These are phyloP conservation scores for Cyanocitta stelleri DNA, from an alignment of 2,113 vertebrate genomes.

Conservation along the genomic window DNA sequence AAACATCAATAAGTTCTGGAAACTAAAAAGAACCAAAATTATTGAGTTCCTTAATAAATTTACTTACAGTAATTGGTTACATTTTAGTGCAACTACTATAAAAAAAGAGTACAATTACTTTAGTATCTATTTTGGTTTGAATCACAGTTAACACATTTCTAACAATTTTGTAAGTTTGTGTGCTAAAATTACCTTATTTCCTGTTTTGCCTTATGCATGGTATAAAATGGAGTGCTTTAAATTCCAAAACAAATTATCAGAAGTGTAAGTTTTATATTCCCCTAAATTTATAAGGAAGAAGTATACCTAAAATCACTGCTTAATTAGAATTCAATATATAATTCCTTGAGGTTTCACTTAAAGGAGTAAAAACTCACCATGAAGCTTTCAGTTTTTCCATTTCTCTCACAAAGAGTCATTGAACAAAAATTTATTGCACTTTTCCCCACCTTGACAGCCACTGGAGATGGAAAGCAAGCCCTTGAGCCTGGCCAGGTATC, in stretches of 20 bases:
- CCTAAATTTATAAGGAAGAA: not conserved
- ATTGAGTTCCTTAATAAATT: not conserved
- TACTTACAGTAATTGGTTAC: not conserved
- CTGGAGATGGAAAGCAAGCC: not conserved
- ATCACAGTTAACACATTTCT: not conserved
- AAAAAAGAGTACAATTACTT: not conserved
- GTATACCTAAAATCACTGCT: not conserved
- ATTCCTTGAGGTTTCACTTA: not conserved
- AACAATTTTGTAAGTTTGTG: not conserved
- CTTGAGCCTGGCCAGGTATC: not conserved
- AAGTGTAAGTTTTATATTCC: not conserved
- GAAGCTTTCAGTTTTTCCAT: not conserved
- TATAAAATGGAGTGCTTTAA: not conserved
- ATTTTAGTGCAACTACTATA: not conserved
- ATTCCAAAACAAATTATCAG: not conserved
- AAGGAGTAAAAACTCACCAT: not conserved
- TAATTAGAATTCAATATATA: not conserved
- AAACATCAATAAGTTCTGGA: not conserved
- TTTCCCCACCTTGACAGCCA: not conserved
- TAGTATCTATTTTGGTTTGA: not conserved
- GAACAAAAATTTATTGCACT: not conserved
- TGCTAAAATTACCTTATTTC: not conserved
- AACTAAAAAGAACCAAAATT: not conserved
- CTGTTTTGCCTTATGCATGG: not conserved
- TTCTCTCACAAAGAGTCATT: not conserved